Evolutionary conservation across 2,797 vertebrate genomes (phyloP), one percentile per base, ranked within the genome.

Genomic region (Oophaga sylvatica): DNA sequence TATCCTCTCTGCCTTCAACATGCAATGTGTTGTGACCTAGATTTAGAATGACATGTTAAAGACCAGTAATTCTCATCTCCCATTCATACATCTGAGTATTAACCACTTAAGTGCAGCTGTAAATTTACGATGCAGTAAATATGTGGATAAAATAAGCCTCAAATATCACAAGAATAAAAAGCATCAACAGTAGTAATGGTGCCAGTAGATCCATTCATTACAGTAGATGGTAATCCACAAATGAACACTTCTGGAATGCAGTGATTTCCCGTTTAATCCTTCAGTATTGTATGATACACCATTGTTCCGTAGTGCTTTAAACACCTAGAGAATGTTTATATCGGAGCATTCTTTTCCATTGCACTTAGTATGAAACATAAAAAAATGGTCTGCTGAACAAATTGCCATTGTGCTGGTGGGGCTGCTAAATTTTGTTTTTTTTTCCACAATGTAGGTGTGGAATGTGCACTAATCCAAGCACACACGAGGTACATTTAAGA

Each of bases 1-100:
- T 63, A 63, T 48, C 1, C 65, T 84, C 17, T 59, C 68, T 70
- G 80, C 45, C 45, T 82, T 81, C 31, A 68, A 68, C 11, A 31
- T 71, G 70, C 83, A 77, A 77, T 26, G 60, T 65, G 71, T 77
- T 77, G 83, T 84, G 59, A 77, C 83, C 83, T 77, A 84, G 70
- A 76, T 84, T 84, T 48, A 75, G n/a, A 20, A 83, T 35, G 26
- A 76, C 82, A 62, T 84, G 82, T 60, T 84, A 84, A 84, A 84
- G 48, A 84, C 59, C 68, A 73, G 82, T 57, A 60, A 71, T 59
- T 56, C 68, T 83, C 68, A 83, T 45, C 70, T 76, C 35, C 22
- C 70, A 75, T 84, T 84, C 57, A 84, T 84, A 76, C 53, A 63
- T 45, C 26, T 26, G 31, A 59, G 81, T 75, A 60, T 73, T 84